These are phyloP conservation scores for Anguilla rostrata DNA, from an alignment of 2,113 vertebrate species.

Conservation along the genomic window DNA sequence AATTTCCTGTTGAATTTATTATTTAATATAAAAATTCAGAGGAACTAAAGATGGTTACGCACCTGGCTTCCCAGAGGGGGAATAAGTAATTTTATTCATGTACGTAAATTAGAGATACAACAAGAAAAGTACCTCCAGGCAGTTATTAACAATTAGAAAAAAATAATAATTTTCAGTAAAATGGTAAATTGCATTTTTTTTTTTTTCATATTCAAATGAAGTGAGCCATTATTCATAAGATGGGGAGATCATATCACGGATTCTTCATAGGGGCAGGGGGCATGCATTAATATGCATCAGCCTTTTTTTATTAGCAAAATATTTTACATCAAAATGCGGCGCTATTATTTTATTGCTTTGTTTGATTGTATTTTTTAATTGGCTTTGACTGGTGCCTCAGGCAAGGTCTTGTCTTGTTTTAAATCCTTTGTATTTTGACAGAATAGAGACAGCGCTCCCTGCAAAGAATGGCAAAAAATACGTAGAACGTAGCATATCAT, in stretches of 20 bases:
- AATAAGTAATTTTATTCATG: slow-evolving; percentile 52
- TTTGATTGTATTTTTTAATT: slow-evolving; percentile 66
- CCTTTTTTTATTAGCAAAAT: slow-evolving; percentile 41
- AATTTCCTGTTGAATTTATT: slow-evolving; percentile 40
- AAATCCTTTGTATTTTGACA: slow-evolving; percentile 24
- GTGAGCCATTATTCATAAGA: slow-evolving; percentile 49
- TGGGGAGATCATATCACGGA: slow-evolving; percentile 53
- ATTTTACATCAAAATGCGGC: slow-evolving; percentile 59
- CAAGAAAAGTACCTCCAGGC: slow-evolving; percentile 57
- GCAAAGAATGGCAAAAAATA: not conserved
- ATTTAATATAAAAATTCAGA: slow-evolving; percentile 44
- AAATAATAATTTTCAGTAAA: slow-evolving; percentile 45
- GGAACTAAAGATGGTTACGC: slow-evolving; percentile 51
- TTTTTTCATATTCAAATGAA: slow-evolving; percentile 58
- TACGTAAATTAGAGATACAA: slow-evolving; percentile 63
- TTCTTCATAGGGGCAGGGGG: slow-evolving; percentile 53
- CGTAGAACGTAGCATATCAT: not conserved
- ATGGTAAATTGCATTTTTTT: slow-evolving; percentile 62
- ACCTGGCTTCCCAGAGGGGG: slow-evolving; percentile 52
- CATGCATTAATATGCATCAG: slow-evolving; percentile 48
- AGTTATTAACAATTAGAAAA: slow-evolving; percentile 57
- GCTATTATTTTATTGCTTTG: slow-evolving; percentile 44
- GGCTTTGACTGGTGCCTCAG: slow-evolving; percentile 53
- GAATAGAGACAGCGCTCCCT: slow-evolving; percentile 25
- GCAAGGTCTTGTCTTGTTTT: slow-evolving; percentile 45